phyloP scores from a whole-genome alignment of 2,113 vertebrate genomes.

The Nothocercus julius region DNA sequence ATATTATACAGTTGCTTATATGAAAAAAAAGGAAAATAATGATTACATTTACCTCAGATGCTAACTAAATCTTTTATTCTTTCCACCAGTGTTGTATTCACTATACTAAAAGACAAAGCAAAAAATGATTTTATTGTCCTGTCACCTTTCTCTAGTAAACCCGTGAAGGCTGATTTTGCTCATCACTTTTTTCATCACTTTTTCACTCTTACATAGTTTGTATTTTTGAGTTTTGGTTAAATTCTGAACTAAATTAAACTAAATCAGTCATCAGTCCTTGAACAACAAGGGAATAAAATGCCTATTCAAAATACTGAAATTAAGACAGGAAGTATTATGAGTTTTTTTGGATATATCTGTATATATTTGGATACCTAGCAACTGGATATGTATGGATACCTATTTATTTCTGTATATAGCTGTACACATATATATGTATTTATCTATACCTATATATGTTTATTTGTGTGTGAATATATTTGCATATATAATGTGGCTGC shows the following conservation, averaged over 20 bases:
- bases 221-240: neutral
- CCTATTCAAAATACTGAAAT: neutral
- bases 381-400: neutral
- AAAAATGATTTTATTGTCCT: neutral
- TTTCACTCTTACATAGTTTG: neutral
- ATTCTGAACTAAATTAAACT: neutral
- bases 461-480: no score
- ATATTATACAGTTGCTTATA: neutral
- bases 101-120: neutral
- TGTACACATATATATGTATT: neutral
- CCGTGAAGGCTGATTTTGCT: neutral
- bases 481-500: fast-evolving
- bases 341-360: neutral
- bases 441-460: neutral
- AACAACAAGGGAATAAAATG: neutral
- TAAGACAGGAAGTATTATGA: neutral
- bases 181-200: neutral
- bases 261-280: neutral
- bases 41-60: neutral
- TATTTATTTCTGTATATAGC: neutral
- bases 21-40: neutral
- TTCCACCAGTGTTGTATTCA: neutral
- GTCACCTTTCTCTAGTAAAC: neutral
- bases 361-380: neutral
- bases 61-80: neutral